Evolutionary conservation across 2,113 vertebrate genomes (phyloP).

Genomic region (Rhipidura dahli): DNA sequence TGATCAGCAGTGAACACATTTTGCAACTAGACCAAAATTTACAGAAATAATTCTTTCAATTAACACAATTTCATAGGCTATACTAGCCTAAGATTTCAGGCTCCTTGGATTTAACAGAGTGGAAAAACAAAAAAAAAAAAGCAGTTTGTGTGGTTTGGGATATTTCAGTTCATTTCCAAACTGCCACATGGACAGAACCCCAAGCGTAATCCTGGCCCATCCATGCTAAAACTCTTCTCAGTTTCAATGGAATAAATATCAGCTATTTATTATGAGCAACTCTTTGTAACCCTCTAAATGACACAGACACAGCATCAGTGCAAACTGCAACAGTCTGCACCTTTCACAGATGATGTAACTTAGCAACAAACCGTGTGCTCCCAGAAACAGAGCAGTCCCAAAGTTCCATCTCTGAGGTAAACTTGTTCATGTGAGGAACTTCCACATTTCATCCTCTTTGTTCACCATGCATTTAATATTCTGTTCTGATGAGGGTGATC

Average conservation of each 20-base stretch:
- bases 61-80: not conserved
- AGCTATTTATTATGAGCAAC: not conserved
- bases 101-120: not conserved
- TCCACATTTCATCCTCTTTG: not conserved
- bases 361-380: not conserved
- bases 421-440: not conserved
- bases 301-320: not conserved
- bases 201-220: not conserved
- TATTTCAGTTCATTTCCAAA: not conserved
- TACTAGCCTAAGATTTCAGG: not conserved
- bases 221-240: not conserved
- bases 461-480: not conserved
- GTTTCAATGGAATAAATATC: not conserved
- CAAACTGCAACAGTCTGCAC: not conserved
- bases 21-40: not conserved
- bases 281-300: not conserved
- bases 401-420: not conserved
- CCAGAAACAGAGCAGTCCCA: not conserved
- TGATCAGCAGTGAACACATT: not conserved
- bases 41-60: not conserved
- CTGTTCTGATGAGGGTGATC: not conserved
- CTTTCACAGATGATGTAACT: not conserved
- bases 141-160: not conserved
- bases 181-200: not conserved
- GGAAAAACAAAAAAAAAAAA: not conserved